Evolutionary conservation across 2,888 invertebrate genomes (phyloP).

Genomic region (Deladenus siricidicola): DNA sequence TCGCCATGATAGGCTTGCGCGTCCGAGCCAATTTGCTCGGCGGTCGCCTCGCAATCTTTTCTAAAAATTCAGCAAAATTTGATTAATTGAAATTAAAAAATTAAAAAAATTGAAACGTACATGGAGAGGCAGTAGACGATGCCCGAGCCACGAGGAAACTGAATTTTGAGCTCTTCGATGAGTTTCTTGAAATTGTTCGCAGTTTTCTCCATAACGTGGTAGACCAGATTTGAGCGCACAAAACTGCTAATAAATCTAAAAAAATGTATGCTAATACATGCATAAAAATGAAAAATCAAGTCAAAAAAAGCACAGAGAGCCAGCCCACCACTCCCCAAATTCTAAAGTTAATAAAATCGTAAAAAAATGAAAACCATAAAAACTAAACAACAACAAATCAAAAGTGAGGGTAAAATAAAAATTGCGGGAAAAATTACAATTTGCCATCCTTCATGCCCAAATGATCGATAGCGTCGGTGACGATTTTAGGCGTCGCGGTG

Average conservation of each 20-base stretch:
- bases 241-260: conserved; percentile 80
- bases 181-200: conserved; percentile 71
- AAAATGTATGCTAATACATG: neutral
- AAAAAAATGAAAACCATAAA: too few species aligned
- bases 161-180: conserved; percentile 66
- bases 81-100: neutral
- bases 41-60: conserved; percentile 72
- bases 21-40: conserved; percentile 55
- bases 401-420: too few species aligned
- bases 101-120: too few species aligned
- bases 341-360: too few species aligned
- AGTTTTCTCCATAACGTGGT: conserved; percentile 71
- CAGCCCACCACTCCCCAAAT: too few species aligned
- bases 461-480: conserved; percentile 79
- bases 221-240: conserved; percentile 86
- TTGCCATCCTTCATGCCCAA: conserved; percentile 56
- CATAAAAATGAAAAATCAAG: neutral
- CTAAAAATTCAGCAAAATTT: conserved; percentile 4
- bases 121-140: conserved; percentile 65
- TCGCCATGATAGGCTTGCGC: conserved; percentile 78
- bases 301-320: too few species aligned
- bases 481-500: conserved; percentile 87
- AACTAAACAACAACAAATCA: too few species aligned
- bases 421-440: too few species aligned
- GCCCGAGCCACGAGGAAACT: conserved; percentile 69